Evolutionary conservation across 2,113 vertebrate species (phyloP), one percentile per base, ranked within the genome.

Genomic region (Pachyramphus minor): DNA sequence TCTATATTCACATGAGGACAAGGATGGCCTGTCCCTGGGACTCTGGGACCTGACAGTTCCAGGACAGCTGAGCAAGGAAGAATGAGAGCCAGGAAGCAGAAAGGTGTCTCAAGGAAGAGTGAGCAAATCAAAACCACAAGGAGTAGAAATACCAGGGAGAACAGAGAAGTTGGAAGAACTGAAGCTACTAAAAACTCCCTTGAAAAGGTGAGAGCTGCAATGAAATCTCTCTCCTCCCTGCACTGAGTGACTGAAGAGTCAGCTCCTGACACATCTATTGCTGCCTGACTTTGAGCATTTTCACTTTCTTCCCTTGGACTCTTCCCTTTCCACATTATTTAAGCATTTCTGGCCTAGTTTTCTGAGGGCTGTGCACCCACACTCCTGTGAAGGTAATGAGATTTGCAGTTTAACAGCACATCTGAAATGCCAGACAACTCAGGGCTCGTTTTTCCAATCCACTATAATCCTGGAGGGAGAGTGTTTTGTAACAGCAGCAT

Each of bases 351-450:
- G 83, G 83, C 83, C 89, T 90, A 68, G 58, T 89, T 96, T 94
- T 78, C 86, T 7, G 14, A 84, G 56, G 75, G 67, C 87, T 94
- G 63, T 56, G 88, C 88, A 94, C 68, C 72, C 72, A 63, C 68
- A 78, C 87, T 88, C 82, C 75, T 37, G 75, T 55, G 90, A 80
- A 91, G 55, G 84, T 50, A 91, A 94, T 37, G 75, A 90, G 85
- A 91, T 94, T 88, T 95, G 90, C 82, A 80, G 87, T 87, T 80
- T 13, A 91, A 71, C 59, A 84, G 87, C 79, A 90, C 87, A 84
- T 84, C 87, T 67, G 76, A 86, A 90, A 90, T 2, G 35, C 76
- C 89, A 59, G 78, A 91, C 62, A 60, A 63, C 15, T 4, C 59
- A 47, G 22, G 55, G 87, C 90, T 93, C 55, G 9, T 55, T 89